Evolutionary conservation across 64 coral and sea anemone genomes (phyloP).

Genomic region (Trachythela sp.): DNA sequence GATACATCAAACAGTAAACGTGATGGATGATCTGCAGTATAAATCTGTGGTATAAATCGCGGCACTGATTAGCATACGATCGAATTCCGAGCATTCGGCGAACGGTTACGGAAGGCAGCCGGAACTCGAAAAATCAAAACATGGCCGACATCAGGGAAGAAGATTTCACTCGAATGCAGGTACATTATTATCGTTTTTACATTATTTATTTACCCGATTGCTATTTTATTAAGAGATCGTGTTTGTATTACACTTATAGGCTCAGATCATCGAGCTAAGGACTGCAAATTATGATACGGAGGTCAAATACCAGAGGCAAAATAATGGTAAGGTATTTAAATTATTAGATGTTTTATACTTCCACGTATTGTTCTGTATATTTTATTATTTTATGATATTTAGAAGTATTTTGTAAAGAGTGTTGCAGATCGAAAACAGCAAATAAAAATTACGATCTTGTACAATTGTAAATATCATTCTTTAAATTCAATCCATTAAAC

Average conservation of each 20-base stretch:
- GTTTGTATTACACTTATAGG: neutral
- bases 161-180: conserved; percentile 16
- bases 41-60: no score
- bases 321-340: neutral
- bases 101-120: no score
- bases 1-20: no score
- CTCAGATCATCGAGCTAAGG: conserved; percentile 3
- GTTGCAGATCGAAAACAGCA: neutral
- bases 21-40: no score
- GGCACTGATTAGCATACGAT: no score
- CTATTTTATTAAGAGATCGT: neutral
- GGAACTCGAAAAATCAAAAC: neutral
- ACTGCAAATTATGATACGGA: conserved; percentile 11
- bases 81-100: no score
- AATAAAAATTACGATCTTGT: neutral
- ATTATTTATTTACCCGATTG: neutral
- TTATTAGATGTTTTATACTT: neutral
- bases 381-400: no score
- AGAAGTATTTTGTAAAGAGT: no score
- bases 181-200: neutral
- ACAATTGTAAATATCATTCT: neutral
- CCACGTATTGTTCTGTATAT: neutral
- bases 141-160: conserved; percentile 8
- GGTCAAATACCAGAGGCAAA: conserved; percentile 16
- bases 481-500: neutral